Percentiles rank a stretch among this genome's conserved stretches.
phyloP scores from a whole-genome alignment of 2,113 vertebrate genomes.

The Pelmatolapia mariae region DNA sequence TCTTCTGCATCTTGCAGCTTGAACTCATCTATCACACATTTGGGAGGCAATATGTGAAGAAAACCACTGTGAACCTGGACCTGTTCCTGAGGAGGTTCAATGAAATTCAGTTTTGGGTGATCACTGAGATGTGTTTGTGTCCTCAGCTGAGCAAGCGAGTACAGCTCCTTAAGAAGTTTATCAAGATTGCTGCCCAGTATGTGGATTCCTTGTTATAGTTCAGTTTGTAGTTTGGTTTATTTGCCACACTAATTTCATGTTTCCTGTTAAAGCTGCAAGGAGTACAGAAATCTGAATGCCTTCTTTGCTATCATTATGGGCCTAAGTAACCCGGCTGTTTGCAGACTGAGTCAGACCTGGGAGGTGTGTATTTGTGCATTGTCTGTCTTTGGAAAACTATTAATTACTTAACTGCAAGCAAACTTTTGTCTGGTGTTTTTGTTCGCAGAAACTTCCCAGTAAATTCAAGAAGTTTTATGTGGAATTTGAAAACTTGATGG shows the following conservation, averaged over 20 bases:
- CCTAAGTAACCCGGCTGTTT: constrained; percentile 94
- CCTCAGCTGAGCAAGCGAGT: constrained; percentile 93
- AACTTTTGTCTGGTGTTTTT: constrained; percentile 42
- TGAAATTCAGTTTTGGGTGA: constrained; percentile 98
- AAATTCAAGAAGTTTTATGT: constrained; percentile 98
- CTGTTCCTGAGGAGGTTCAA: constrained; percentile 96
- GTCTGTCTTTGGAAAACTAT: background rate
- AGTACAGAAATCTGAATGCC: constrained; percentile 94
- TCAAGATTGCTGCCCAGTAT: constrained; percentile 98
- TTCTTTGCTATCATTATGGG: constrained; percentile 98
- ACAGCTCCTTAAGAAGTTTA: constrained; percentile 97
- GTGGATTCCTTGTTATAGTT: constrained; percentile 40
- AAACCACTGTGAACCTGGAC: constrained; percentile 95
- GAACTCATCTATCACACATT: constrained; percentile 96
- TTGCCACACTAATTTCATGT: background rate
- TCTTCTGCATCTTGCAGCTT: constrained; percentile 69
- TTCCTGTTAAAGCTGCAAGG: constrained; percentile 87
- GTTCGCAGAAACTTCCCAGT: constrained; percentile 95
- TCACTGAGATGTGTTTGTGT: constrained; percentile 94
- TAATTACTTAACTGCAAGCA: background rate
- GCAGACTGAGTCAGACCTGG: constrained; percentile 91
- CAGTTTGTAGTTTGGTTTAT: background rate
- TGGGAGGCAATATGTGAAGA: constrained; percentile 91
- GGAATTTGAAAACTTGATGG: constrained; percentile 99
- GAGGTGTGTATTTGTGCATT: constrained; percentile 78